Evolutionary conservation across 2,797 vertebrate species (phyloP).

Genomic region (Scleropages formosus): DNA sequence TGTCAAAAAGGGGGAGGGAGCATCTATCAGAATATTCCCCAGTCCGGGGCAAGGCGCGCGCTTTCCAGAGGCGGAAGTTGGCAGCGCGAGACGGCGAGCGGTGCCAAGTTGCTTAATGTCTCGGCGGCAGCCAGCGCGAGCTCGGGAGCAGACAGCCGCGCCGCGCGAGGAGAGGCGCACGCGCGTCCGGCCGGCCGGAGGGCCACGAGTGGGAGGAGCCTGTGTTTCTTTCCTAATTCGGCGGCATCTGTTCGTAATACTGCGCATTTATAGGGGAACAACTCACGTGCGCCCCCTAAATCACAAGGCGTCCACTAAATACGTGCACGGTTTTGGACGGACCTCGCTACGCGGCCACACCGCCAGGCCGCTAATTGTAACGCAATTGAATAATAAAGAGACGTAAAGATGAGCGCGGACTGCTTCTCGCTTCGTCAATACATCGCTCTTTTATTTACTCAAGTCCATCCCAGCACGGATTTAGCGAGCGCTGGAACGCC

Average conservation of each 20-base stretch:
- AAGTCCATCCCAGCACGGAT: no score
- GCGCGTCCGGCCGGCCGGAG: constrained; percentile 71
- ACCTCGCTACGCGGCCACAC: no score
- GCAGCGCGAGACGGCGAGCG: constrained; percentile 53
- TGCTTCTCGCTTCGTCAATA: no score
- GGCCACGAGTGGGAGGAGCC: constrained; percentile 77
- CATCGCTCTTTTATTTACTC: no score
- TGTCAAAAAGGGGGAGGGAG: constrained; percentile 48
- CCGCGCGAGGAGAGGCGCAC: constrained; percentile 51
- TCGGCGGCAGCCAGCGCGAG: constrained; percentile 62
- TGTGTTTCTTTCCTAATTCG: constrained; percentile 78
- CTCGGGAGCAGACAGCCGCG: constrained; percentile 67
- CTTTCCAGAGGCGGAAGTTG: constrained; percentile 55
- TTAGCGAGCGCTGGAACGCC: no score
- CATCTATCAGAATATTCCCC: constrained; percentile 64
- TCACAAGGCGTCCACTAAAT: not conserved
- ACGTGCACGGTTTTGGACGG: no score
- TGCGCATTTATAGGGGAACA: constrained; percentile 70
- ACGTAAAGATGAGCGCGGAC: no score
- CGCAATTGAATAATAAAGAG: no score
- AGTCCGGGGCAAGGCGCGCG: constrained; percentile 48
- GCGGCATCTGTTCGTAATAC: constrained; percentile 86
- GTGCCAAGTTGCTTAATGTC: constrained; percentile 76
- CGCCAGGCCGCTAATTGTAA: no score
- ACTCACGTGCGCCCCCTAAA: constrained; percentile 33